Base-by-base conservation (phyloP, 2,113 vertebrate genomes). In the Coryphaenoides rupestris region DNA sequence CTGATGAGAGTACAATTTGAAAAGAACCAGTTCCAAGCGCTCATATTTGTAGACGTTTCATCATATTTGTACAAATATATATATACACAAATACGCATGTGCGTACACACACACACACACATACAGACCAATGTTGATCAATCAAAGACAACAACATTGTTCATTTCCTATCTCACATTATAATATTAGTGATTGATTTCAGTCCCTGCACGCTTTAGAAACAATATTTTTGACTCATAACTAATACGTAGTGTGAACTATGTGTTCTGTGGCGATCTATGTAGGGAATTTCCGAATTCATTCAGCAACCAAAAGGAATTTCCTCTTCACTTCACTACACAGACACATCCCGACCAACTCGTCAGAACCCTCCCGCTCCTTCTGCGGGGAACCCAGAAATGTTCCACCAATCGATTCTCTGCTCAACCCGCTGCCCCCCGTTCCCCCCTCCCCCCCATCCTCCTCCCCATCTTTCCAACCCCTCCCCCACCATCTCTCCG, bases 261-360 rank as follows among this genome's bases (percentile, higher is more conserved):
- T n/a, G 53, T 74, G 68, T 73, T 74, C 68, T 68, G 40, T 50
- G 64, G 23, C 54, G 72, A 17, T 50, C 47, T 16, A 66, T 73
- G 80, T 61, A 61, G 68, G 80, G 74, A 75, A 73, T 83, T 81
- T 80, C 66, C 81, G 66, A 86, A 84, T 86, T 79, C 65, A 75
- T 80, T 77, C 66, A 10, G 14, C 22, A 79, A 65, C 86, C 89
- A 86, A 79, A 66, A 87, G 69, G 76, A 70, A 90, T 90, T 90
- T 88, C 84, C 86, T 86, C 67, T 84, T 83, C 66, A 84, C 82
- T 83, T 86, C 81, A 74, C 80, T 74, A 82, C 81, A 81, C 70
- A 70, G 62, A 69, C 60, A 75, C 63, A 70, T 73, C 67, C 65
- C 64, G 45, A 63, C 60, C 62, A 63, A 49, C 19, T 70, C 74